phyloP scores from a whole-genome alignment of 2,888 invertebrate genomes.

The Andrena chrysosceles region DNA sequence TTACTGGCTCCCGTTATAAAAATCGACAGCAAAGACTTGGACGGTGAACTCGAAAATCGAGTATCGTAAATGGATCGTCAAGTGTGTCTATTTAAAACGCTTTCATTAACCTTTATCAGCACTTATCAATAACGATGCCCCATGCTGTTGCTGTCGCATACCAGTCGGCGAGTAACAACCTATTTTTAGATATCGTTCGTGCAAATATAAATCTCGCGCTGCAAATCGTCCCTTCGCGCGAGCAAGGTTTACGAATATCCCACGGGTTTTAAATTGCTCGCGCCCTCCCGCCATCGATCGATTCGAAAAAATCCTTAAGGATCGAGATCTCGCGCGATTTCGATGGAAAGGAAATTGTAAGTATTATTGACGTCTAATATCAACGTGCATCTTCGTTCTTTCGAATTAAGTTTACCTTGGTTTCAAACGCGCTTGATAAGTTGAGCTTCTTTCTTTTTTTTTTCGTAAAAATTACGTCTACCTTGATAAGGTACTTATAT shows the following conservation, averaged over 20 bases:
- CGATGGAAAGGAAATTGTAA: not conserved
- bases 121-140: constrained; percentile 64
- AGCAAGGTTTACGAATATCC: constrained; percentile 9
- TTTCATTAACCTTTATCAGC: constrained; percentile 62
- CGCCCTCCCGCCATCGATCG: not conserved
- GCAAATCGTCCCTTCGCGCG: constrained; percentile 22
- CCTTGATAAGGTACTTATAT: constrained; percentile 3
- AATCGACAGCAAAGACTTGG: not conserved
- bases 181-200: constrained; percentile 77
- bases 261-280: not conserved
- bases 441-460: not conserved
- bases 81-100: constrained; percentile 59
- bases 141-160: constrained; percentile 49
- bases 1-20: not conserved
- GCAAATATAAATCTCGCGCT: constrained; percentile 72
- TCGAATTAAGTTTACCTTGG: not conserved
- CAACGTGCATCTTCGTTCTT: too few relatives aligned
- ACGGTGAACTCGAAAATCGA: constrained; percentile 28
- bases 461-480: not conserved
- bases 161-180: constrained; percentile 54
- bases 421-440: not conserved
- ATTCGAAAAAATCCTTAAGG: not conserved
- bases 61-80: constrained; percentile 38
- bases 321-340: not conserved
- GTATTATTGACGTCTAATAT: too few relatives aligned